phyloP scores from a whole-genome alignment of 2,888 invertebrate species.

The Dasypolia templi region DNA sequence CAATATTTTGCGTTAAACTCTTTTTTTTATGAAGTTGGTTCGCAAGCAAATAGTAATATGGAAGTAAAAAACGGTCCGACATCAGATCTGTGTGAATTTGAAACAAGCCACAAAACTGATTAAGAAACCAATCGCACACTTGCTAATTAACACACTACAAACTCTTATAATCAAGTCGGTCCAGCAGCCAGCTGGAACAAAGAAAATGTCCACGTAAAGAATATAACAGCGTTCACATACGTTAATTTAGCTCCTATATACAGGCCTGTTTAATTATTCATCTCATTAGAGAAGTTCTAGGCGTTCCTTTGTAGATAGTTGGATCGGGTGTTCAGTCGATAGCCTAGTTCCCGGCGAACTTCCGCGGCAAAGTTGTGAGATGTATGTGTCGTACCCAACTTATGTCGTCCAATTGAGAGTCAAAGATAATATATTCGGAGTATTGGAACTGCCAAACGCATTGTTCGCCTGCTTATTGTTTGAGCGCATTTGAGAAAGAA shows the following conservation, averaged over 20 bases:
- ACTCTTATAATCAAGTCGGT: conserved; percentile 40
- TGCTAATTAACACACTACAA: conserved; percentile 40
- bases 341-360: conserved; percentile 82
- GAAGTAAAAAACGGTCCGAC: too few species aligned
- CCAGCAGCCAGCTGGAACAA: conserved; percentile 26
- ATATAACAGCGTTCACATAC: conserved; percentile 55
- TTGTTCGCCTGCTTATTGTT: conserved; percentile 63
- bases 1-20: background rate
- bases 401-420: conserved; percentile 75
- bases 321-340: conserved; percentile 81
- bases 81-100: too few species aligned
- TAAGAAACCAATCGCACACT: conserved; percentile 29
- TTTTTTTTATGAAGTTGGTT: background rate
- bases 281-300: conserved; percentile 87
- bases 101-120: conserved; percentile 8
- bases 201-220: conserved; percentile 48
- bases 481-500: conserved; percentile 22
- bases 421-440: conserved; percentile 75
- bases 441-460: conserved; percentile 63
- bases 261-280: conserved; percentile 86
- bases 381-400: conserved; percentile 80
- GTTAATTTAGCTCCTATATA: conserved; percentile 69
- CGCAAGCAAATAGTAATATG: background rate
- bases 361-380: conserved; percentile 77
- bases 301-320: conserved; percentile 83